Conservation (phyloP, 2,797 vertebrate species). For the Chlorospingus semifuscus region DNA sequence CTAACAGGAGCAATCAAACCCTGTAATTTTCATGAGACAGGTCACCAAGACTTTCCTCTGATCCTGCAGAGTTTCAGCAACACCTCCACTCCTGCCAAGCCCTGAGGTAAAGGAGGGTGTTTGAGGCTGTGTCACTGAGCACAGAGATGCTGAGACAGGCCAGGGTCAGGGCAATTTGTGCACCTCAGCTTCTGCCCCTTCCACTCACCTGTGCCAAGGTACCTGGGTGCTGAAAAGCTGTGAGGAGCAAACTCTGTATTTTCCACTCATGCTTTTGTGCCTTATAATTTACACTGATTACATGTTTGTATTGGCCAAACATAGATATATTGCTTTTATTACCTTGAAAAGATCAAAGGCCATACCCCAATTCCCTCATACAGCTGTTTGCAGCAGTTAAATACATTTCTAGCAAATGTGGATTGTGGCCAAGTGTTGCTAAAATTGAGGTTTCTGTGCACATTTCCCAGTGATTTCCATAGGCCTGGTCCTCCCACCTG, state of each 20-base stretch:
- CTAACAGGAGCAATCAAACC: not conserved
- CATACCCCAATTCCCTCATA: accelerated
- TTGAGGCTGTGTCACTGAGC: not conserved
- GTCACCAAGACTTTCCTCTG: not conserved
- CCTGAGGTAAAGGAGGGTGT: not conserved
- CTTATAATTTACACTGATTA: not conserved
- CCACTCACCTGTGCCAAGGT: accelerated
- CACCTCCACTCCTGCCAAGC: not conserved
- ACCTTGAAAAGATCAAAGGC: not conserved
- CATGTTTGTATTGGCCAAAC: not conserved
- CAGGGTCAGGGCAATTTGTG: not conserved
- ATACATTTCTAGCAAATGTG: not conserved
- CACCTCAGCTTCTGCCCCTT: not conserved
- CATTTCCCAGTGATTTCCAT: not conserved
- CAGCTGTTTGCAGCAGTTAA: not conserved
- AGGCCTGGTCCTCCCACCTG: not conserved
- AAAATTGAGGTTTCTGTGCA: not conserved
- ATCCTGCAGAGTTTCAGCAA: not conserved
- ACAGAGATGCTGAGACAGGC: not conserved
- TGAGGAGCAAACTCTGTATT: not conserved
- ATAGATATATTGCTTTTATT: not conserved
- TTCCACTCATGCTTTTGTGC: not conserved
- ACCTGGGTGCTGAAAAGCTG: not conserved
- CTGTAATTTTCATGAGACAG: not conserved
- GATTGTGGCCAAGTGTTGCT: not conserved